Percentiles rank a stretch among this genome's conserved stretches.
Evolutionary conservation across 2,113 vertebrate genomes (phyloP).

Genomic region (Lepisosteus oculatus): DNA sequence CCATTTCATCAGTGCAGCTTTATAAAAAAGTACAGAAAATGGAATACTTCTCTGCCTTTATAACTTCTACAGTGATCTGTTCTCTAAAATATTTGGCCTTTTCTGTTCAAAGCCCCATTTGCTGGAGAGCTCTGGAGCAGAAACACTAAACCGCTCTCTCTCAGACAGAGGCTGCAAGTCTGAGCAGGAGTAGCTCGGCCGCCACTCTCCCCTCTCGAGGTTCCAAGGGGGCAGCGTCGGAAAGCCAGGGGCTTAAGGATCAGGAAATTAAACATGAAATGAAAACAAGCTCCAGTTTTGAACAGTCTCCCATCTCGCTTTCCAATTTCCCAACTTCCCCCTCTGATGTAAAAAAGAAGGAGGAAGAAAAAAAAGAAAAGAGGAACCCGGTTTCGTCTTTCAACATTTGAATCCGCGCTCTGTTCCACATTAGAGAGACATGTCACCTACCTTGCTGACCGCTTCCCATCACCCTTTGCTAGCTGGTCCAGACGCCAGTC

Average conservation of each 20-base stretch:
- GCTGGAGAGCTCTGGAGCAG: not conserved
- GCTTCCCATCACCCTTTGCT: too few species aligned
- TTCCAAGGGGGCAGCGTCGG: slow-evolving; percentile 61
- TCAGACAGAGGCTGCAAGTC: slow-evolving; percentile 30
- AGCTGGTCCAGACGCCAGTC: too few species aligned
- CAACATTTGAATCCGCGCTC: not conserved
- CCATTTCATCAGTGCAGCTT: too few species aligned
- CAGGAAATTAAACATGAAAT: slow-evolving; percentile 98
- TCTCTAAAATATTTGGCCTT: too few species aligned
- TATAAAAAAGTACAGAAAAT: too few species aligned
- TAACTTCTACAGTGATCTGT: slow-evolving; percentile 39
- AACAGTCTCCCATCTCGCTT: slow-evolving; percentile 77
- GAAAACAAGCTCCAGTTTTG: slow-evolving; percentile 85
- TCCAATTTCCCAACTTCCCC: slow-evolving; percentile 67
- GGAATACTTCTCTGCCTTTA: slow-evolving; percentile 50
- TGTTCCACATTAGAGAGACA: not conserved
- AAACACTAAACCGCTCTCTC: slow-evolving; percentile 47
- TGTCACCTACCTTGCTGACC: not conserved
- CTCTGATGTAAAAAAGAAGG: slow-evolving; percentile 45
- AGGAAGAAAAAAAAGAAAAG: slow-evolving; percentile 29
- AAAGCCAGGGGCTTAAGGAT: slow-evolving; percentile 80
- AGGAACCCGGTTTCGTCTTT: slow-evolving; percentile 5
- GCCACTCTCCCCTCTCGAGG: slow-evolving; percentile 39
- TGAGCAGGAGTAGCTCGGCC: slow-evolving; percentile 24
- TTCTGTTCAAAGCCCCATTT: not conserved